A percentile compares a stretch with the other conserved stretches of the same genome.
Conservation (phyloP, 92 coral and sea anemone genomes). For the Heliopora coerulea region DNA sequence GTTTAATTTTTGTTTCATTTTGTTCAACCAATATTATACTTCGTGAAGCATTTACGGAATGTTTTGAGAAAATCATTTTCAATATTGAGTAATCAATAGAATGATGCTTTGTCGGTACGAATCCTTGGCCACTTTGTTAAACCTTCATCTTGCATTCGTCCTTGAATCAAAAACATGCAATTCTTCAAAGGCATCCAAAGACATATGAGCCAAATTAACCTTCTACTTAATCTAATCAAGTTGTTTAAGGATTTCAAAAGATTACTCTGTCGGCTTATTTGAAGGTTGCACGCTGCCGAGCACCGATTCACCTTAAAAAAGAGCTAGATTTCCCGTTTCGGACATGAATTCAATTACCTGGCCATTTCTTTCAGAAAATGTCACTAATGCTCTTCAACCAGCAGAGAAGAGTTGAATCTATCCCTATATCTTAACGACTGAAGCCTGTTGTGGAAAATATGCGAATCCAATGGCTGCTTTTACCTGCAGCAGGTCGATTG, state of each 20-base stretch:
- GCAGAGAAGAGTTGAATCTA: too few species aligned
- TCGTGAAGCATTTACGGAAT: too few species aligned
- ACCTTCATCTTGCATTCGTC: neutral
- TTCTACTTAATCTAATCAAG: constrained; percentile 29
- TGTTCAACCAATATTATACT: too few species aligned
- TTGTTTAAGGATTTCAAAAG: constrained; percentile 42
- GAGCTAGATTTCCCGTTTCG: neutral
- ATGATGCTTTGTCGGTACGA: too few species aligned
- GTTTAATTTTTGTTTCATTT: too few species aligned
- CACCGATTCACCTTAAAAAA: neutral
- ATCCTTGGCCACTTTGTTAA: too few species aligned
- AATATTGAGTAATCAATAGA: too few species aligned
- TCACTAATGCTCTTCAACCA: too few species aligned
- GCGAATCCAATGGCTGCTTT: neutral
- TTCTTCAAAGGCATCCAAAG: constrained; percentile 14
- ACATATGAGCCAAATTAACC: constrained; percentile 33
- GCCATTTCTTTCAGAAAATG: too few species aligned
- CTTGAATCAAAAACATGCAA: neutral
- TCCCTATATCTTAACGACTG: neutral
- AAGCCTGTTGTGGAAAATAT: neutral
- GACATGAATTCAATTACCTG: too few species aligned
- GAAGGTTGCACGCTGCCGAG: neutral
- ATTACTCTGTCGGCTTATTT: constrained; percentile 26
- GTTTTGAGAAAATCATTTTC: too few species aligned
- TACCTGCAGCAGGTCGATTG: neutral